These are phyloP conservation scores for Tupaia chinensis DNA, from an alignment of 2,113 vertebrate species.

Conservation along the genomic window DNA sequence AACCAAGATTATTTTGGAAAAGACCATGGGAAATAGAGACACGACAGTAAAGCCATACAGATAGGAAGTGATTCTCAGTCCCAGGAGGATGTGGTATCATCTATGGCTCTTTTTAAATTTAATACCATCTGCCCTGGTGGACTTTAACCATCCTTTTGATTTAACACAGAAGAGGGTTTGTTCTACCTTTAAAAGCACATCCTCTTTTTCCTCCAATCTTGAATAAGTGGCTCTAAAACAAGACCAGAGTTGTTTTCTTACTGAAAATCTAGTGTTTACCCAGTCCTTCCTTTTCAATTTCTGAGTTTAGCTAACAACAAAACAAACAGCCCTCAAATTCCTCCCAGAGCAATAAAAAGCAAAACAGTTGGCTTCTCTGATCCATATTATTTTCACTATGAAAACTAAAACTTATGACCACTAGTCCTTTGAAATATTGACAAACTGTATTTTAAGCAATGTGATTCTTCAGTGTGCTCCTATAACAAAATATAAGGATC, in stretches of 20 bases:
- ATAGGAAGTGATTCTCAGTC: constrained; percentile 71
- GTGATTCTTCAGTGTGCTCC: constrained; percentile 70
- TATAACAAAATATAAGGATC: constrained; percentile 52
- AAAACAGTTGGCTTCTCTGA: constrained; percentile 67
- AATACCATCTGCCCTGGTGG: constrained; percentile 58
- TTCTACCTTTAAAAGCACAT: constrained; percentile 81
- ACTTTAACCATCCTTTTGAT: constrained; percentile 71
- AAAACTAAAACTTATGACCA: constrained; percentile 67
- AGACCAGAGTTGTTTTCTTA: constrained; percentile 71
- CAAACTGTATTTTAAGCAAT: constrained; percentile 65
- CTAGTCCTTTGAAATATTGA: constrained; percentile 57
- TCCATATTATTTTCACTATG: constrained; percentile 57
- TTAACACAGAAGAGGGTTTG: constrained; percentile 78
- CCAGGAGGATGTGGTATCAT: constrained; percentile 44
- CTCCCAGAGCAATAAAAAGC: constrained; percentile 55
- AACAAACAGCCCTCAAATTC: not conserved
- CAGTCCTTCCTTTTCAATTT: constrained; percentile 76
- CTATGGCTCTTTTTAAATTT: constrained; percentile 48
- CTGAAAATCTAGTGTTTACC: constrained; percentile 75
- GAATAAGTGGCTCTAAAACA: constrained; percentile 64
- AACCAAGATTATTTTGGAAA: not conserved
- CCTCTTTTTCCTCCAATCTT: not conserved
- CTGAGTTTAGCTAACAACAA: constrained; percentile 69
- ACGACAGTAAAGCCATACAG: constrained; percentile 3
- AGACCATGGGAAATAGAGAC: constrained; percentile 40